Conservation (phyloP, 2,888 invertebrate genomes). For the Luperina nickerlii region DNA sequence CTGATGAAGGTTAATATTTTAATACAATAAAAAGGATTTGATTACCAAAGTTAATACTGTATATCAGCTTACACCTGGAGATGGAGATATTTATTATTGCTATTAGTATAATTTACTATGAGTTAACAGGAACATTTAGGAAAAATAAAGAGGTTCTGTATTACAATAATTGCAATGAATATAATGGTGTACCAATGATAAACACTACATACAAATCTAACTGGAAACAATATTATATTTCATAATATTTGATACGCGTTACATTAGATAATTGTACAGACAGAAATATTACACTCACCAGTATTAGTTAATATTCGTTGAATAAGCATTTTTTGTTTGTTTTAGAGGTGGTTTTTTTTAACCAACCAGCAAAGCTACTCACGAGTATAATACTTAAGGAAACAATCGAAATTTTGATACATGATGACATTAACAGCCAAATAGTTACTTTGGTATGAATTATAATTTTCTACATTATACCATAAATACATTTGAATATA, state of each 20-base stretch:
- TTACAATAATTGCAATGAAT: conserved; percentile 49
- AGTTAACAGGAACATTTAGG: conserved; percentile 71
- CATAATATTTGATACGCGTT: conserved; percentile 56
- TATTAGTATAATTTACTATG: conserved; percentile 59
- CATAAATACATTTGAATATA: conserved; percentile 71
- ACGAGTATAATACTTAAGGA: conserved; percentile 59
- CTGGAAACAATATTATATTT: conserved; percentile 59
- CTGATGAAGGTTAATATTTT: conserved; percentile 4
- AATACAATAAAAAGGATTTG: conserved; percentile 11
- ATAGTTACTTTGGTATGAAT: conserved; percentile 79
- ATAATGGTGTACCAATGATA: conserved; percentile 41
- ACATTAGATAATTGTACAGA: conserved; percentile 64
- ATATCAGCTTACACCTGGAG: conserved; percentile 63
- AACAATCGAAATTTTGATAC: conserved; percentile 73
- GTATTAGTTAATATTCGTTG: conserved; percentile 38
- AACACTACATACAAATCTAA: conserved; percentile 48
- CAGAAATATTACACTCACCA: conserved; percentile 63
- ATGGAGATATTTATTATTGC: conserved; percentile 49
- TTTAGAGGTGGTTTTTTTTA: conserved; percentile 8
- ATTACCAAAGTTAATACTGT: conserved; percentile 57
- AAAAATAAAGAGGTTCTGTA: conserved; percentile 46
- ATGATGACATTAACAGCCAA: conserved; percentile 77
- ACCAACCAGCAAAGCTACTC: conserved; percentile 34
- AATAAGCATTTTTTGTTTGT: conserved; percentile 19
- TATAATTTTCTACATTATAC: conserved; percentile 69